A percentile compares a stretch with the other conserved stretches of the same genome.
Evolutionary conservation across 2,113 vertebrate species (phyloP).

Genomic region (Hymenochirus boettgeri): DNA sequence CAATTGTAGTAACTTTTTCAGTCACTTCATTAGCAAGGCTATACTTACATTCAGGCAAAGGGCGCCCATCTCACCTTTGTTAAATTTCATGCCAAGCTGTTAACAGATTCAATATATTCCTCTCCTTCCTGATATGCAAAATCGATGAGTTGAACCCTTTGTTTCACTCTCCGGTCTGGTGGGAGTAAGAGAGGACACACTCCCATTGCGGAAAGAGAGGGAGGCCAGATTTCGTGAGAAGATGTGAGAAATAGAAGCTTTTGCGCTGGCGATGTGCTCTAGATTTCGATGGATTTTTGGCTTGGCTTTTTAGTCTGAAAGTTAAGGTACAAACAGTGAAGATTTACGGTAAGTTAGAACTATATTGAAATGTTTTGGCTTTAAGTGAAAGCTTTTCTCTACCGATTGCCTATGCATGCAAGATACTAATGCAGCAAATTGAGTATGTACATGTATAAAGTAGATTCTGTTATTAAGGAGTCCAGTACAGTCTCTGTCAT

Average conservation of each 20-base stretch:
- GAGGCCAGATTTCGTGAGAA: slow-evolving; percentile 45
- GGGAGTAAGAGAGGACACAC: slow-evolving; percentile 48
- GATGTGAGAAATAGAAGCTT: slow-evolving; percentile 27
- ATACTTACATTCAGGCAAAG: slow-evolving; percentile 57
- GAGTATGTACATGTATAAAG: no score
- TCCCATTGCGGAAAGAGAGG: slow-evolving; percentile 55
- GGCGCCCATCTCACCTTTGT: slow-evolving; percentile 47
- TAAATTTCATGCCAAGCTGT: slow-evolving; percentile 29
- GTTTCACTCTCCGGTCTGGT: slow-evolving; percentile 48
- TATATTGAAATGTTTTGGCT: no score
- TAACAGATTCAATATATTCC: slow-evolving; percentile 48
- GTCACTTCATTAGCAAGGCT: background rate
- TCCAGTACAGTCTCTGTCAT: no score
- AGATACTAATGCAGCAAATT: slow-evolving; percentile 32
- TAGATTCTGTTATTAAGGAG: no score
- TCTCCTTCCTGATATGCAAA: slow-evolving; percentile 2
- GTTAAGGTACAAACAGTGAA: background rate
- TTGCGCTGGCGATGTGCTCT: slow-evolving; percentile 32
- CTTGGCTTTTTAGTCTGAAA: slow-evolving; percentile 47
- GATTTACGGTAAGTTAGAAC: background rate
- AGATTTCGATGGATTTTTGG: slow-evolving; percentile 5
- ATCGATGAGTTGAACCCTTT: background rate
- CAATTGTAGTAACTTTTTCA: no score
- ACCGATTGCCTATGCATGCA: no score
- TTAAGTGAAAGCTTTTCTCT: no score